Conservation (phyloP, 1,140 invertebrate genomes). For the Tetragonula clypearis region DNA sequence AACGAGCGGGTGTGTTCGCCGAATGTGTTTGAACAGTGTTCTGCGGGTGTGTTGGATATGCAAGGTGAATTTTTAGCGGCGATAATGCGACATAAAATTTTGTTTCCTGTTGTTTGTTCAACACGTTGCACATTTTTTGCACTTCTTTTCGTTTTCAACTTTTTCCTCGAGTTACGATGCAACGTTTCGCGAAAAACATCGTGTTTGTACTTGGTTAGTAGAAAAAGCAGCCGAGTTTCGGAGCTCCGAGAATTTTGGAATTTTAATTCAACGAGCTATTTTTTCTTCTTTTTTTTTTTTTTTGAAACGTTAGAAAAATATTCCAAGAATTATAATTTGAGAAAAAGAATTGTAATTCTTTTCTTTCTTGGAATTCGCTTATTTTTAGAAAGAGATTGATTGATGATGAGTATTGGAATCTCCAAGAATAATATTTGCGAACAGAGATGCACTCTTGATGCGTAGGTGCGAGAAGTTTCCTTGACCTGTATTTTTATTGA, state of each 20-base stretch:
- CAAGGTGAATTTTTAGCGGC: background rate
- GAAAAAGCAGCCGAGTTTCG: slow-evolving; percentile 1
- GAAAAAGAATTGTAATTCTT: too few relatives aligned
- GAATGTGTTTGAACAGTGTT: background rate
- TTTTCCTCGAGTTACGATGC: background rate
- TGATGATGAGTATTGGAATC: too few relatives aligned
- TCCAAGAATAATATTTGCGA: too few relatives aligned
- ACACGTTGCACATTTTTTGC: slow-evolving; percentile 1
- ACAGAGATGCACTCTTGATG: too few relatives aligned
- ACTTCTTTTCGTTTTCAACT: background rate
- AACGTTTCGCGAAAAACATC: slow-evolving; percentile 20
- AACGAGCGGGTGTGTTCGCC: background rate
- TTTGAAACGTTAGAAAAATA: background rate
- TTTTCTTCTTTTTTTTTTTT: too few relatives aligned
- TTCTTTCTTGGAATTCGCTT: background rate
- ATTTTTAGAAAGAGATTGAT: background rate
- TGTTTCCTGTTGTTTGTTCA: slow-evolving; percentile 14
- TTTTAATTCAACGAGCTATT: background rate
- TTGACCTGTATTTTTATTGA: too few relatives aligned
- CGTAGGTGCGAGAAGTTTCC: too few relatives aligned
- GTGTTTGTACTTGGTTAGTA: background rate
- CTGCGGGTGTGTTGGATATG: slow-evolving; percentile 3
- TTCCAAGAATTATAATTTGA: background rate
- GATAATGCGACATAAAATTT: slow-evolving; percentile 46
- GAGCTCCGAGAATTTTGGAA: background rate